Conservation (phyloP, 2,113 vertebrate genomes). For the Hyaena hyaena region DNA sequence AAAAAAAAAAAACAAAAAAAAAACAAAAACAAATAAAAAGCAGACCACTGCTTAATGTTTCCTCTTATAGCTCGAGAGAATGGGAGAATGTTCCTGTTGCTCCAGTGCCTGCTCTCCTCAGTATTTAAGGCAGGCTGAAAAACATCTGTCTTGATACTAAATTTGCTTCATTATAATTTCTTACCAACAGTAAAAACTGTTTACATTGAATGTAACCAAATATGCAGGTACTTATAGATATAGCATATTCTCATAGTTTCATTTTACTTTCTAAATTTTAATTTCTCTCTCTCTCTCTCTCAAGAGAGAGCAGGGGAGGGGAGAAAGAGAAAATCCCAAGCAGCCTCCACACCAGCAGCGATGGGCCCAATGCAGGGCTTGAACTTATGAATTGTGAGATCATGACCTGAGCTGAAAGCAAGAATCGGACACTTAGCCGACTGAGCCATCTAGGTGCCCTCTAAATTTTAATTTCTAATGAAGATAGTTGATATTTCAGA, state of each 20-base stretch:
- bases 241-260: slow-evolving; percentile 5
- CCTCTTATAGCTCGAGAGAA: neutral
- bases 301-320: too few relatives aligned
- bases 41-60: neutral
- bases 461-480: slow-evolving; percentile 50
- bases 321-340: too few relatives aligned
- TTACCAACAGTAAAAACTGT: slow-evolving; percentile 25
- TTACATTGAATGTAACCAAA: neutral
- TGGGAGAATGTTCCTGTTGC: neutral
- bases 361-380: too few relatives aligned
- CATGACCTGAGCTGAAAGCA: too few relatives aligned
- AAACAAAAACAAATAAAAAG: neutral
- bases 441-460: too few relatives aligned
- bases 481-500: neutral
- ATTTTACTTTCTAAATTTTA: slow-evolving; percentile 52
- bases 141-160: slow-evolving; percentile 32
- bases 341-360: too few relatives aligned
- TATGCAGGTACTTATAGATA: neutral
- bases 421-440: too few relatives aligned
- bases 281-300: neutral
- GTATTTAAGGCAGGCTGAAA: slow-evolving; percentile 33
- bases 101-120: neutral
- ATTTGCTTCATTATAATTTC: slow-evolving; percentile 54
- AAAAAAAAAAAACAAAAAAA: neutral
- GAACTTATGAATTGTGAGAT: too few relatives aligned